phyloP scores from a whole-genome alignment of 2,888 invertebrate species.

The Eupithecia vulgata region DNA sequence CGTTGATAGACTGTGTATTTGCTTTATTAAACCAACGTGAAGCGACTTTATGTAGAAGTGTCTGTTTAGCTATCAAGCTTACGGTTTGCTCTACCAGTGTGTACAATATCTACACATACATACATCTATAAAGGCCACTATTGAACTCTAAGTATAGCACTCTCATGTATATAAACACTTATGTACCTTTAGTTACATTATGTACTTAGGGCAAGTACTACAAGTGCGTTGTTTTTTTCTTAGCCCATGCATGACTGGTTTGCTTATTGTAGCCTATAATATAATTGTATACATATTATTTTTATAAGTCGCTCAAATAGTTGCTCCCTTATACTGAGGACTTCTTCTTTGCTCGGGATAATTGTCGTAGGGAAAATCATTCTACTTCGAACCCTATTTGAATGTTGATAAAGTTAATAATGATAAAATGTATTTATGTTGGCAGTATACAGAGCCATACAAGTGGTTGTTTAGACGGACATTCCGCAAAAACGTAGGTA shows the following conservation, averaged over 20 bases:
- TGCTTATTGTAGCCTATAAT: background rate
- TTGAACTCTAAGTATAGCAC: background rate
- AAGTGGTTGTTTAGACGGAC: background rate
- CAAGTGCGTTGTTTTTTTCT: background rate
- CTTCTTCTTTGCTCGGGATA: background rate
- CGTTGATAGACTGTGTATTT: background rate
- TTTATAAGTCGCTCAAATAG: conserved; percentile 1
- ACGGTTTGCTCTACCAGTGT: background rate
- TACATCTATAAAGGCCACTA: background rate
- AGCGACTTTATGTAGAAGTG: background rate
- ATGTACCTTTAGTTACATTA: background rate
- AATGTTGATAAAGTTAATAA: background rate
- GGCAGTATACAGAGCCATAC: background rate
- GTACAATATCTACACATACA: background rate
- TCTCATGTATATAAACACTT: background rate
- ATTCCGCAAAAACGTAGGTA: background rate
- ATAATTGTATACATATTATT: background rate
- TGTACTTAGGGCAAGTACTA: background rate
- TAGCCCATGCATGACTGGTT: background rate
- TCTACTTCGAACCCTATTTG: background rate
- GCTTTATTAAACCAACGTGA: background rate
- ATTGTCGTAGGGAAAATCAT: background rate
- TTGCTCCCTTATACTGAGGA: background rate
- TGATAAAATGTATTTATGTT: background rate
- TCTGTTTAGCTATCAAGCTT: background rate